Evolutionary conservation across 2,888 invertebrate species (phyloP).

Genomic region (Craniophora ligustri): DNA sequence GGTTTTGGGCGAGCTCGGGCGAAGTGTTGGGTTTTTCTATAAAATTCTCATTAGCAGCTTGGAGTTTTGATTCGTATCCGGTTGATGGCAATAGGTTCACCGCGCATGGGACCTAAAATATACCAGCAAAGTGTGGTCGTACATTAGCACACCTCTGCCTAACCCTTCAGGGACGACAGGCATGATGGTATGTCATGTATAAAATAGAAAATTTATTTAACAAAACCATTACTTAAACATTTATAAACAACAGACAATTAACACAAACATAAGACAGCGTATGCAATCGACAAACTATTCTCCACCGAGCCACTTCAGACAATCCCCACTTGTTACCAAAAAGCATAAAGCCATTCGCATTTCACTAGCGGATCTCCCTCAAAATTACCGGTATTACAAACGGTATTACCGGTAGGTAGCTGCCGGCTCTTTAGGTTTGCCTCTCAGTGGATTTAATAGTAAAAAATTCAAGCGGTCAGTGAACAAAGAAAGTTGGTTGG

Average conservation of each 20-base stretch:
- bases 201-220: too few species aligned
- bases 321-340: constrained; percentile 62
- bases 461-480: constrained; percentile 82
- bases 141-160: too few species aligned
- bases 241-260: not conserved
- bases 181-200: too few species aligned
- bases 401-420: constrained; percentile 24
- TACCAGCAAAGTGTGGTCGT: too few species aligned
- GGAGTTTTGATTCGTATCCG: too few species aligned
- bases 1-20: too few species aligned
- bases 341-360: constrained; percentile 59
- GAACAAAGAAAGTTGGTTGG: constrained; percentile 82
- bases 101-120: too few species aligned
- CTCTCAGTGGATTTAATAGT: constrained; percentile 77
- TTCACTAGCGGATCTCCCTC: constrained; percentile 56
- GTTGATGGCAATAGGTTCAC: too few species aligned
- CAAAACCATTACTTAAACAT: too few species aligned
- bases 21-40: too few species aligned
- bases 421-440: constrained; percentile 47
- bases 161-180: too few species aligned
- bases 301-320: constrained; percentile 59
- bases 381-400: constrained; percentile 58
- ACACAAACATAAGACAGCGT: not conserved
- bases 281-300: constrained; percentile 46
- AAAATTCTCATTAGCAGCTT: too few species aligned